Percentiles rank a stretch among this genome's conserved stretches.
These are phyloP conservation scores for Patella vulgata DNA, from an alignment of 1,140 invertebrate species.

Conservation along the genomic window DNA sequence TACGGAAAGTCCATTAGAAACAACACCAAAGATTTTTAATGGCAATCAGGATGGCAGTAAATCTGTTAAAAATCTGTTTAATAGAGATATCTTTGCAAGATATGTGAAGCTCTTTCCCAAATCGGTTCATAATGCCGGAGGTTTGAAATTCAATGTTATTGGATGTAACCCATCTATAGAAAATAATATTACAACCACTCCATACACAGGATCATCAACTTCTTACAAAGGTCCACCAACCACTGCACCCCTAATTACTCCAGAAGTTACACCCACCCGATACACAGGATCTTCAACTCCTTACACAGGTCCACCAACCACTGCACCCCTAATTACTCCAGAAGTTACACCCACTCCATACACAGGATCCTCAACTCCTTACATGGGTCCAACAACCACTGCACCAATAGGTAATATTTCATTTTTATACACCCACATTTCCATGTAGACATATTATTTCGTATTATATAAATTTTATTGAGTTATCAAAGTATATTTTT, in stretches of 20 bases:
- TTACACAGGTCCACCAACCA: background rate
- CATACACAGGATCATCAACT: background rate
- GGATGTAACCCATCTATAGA: constrained; percentile 42
- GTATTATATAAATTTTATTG: too few relatives aligned
- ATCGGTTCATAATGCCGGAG: too few relatives aligned
- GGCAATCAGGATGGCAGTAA: too few relatives aligned
- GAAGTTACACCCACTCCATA: background rate
- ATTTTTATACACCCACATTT: too few relatives aligned
- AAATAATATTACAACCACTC: constrained; percentile 13
- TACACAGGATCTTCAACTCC: constrained; percentile 10
- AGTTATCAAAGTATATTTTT: too few relatives aligned
- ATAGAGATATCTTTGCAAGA: too few relatives aligned
- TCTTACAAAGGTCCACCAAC: constrained; percentile 3
- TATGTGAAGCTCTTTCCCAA: too few relatives aligned
- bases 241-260: background rate
- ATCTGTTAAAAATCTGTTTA: too few relatives aligned
- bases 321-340: background rate
- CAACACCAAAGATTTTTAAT: too few relatives aligned
- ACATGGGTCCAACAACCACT: background rate
- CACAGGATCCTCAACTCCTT: constrained; percentile 9
- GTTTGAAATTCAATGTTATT: constrained; percentile 29
- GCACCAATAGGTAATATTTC: too few relatives aligned
- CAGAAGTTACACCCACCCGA: background rate
- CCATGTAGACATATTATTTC: too few relatives aligned
- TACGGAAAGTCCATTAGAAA: too few relatives aligned